Evolutionary conservation across 2,113 vertebrate species (phyloP).

Genomic region (Hemicordylus capensis): DNA sequence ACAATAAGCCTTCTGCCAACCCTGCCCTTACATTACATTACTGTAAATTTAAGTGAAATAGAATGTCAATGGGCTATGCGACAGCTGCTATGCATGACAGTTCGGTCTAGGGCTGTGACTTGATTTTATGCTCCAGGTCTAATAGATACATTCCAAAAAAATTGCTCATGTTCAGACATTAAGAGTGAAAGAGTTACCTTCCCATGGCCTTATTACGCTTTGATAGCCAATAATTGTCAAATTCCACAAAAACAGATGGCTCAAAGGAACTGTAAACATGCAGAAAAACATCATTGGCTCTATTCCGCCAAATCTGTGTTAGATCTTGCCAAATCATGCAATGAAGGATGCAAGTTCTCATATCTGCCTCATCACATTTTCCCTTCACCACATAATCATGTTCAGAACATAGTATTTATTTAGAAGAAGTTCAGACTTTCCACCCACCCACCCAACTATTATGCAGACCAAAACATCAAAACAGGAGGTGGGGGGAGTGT

Average conservation of each 20-base stretch:
- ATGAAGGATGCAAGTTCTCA: too few species aligned
- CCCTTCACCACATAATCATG: too few species aligned
- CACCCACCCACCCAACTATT: too few species aligned
- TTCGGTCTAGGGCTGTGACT: not conserved
- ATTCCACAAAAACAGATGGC: not conserved
- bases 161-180: not conserved
- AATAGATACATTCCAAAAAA: not conserved
- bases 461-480: too few species aligned
- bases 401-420: too few species aligned
- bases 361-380: not conserved
- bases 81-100: not conserved
- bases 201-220: not conserved
- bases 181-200: not conserved
- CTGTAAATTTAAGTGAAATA: not conserved
- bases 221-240: not conserved
- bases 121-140: not conserved
- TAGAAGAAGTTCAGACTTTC: too few species aligned
- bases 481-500: too few species aligned
- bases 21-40: not conserved
- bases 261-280: not conserved
- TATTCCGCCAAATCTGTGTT: too few species aligned
- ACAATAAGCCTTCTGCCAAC: not conserved
- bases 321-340: too few species aligned
- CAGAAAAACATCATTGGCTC: too few species aligned
- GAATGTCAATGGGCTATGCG: not conserved